phyloP scores from a whole-genome alignment of 2,888 invertebrate species.

The Habrosyne pyritoides region DNA sequence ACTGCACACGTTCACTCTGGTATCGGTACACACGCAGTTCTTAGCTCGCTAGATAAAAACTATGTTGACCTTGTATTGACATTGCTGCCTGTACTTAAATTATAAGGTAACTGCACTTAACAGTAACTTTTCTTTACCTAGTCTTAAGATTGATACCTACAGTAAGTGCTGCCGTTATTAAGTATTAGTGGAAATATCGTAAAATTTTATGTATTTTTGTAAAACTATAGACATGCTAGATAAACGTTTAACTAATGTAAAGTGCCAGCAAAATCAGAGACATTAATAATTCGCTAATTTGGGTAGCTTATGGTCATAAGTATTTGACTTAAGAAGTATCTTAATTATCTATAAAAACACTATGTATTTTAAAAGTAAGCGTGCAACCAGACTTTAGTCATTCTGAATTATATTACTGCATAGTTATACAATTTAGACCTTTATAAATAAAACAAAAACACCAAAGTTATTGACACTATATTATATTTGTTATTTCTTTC shows the following conservation, averaged over 20 bases:
- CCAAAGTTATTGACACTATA: background rate
- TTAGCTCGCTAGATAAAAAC: background rate
- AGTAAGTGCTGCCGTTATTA: background rate
- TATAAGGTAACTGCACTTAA: background rate
- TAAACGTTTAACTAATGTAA: background rate
- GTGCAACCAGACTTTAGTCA: background rate
- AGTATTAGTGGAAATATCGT: background rate
- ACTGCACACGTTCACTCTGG: background rate
- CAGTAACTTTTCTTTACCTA: background rate
- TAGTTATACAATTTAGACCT: background rate
- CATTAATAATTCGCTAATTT: too few relatives aligned
- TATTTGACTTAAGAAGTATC: too few relatives aligned
- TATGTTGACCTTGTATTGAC: background rate
- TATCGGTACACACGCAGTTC: background rate
- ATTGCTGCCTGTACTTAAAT: slow-evolving; percentile 1
- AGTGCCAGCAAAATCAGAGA: background rate
- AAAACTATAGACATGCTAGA: background rate
- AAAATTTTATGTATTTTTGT: background rate
- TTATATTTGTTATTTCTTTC: background rate
- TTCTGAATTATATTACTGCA: background rate
- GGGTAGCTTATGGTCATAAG: background rate
- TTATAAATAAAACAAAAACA: slow-evolving; percentile 6
- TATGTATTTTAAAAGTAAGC: background rate
- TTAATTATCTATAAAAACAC: background rate
- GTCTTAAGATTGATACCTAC: background rate